These are phyloP conservation scores for Yponomeuta malinellus DNA, from an alignment of 2,888 invertebrate genomes.

Conservation along the genomic window DNA sequence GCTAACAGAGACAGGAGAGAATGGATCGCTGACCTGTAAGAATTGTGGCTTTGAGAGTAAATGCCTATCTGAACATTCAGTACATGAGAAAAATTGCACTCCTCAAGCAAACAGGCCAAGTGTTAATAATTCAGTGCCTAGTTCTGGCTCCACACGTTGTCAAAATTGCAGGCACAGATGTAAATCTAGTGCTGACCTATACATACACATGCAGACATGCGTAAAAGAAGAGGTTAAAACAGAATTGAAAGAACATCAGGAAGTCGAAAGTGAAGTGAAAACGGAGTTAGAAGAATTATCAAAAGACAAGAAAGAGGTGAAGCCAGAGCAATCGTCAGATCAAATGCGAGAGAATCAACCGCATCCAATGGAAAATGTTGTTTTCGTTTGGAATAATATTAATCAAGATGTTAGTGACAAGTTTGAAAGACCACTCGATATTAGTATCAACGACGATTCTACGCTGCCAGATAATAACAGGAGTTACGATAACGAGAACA, in stretches of 20 bases:
- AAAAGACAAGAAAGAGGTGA: constrained; percentile 46
- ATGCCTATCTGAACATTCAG: constrained; percentile 86
- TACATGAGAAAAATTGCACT: constrained; percentile 83
- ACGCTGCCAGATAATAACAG: constrained; percentile 54
- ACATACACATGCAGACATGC: constrained; percentile 85
- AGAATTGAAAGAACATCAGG: constrained; percentile 39
- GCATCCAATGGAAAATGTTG: constrained; percentile 87
- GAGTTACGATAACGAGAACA: constrained; percentile 52
- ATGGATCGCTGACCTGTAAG: constrained; percentile 80
- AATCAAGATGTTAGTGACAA: constrained; percentile 55
- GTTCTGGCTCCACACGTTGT: constrained; percentile 84
- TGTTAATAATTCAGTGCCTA: constrained; percentile 57
- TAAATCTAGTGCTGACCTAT: constrained; percentile 87
- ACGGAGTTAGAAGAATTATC: constrained; percentile 34
- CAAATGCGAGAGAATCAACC: constrained; percentile 65
- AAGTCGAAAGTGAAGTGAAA: constrained; percentile 33
- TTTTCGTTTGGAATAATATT: constrained; percentile 88
- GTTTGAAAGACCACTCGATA: constrained; percentile 59
- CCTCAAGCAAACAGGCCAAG: constrained; percentile 56
- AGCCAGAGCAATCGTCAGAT: constrained; percentile 42
- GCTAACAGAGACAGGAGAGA: constrained; percentile 78
- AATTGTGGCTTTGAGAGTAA: constrained; percentile 86
- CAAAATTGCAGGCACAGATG: constrained; percentile 91
- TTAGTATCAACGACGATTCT: constrained; percentile 64
- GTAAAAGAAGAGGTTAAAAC: constrained; percentile 47